Evolutionary conservation across 1,140 invertebrate species (phyloP).

Genomic region (Cherax quadricarinatus): DNA sequence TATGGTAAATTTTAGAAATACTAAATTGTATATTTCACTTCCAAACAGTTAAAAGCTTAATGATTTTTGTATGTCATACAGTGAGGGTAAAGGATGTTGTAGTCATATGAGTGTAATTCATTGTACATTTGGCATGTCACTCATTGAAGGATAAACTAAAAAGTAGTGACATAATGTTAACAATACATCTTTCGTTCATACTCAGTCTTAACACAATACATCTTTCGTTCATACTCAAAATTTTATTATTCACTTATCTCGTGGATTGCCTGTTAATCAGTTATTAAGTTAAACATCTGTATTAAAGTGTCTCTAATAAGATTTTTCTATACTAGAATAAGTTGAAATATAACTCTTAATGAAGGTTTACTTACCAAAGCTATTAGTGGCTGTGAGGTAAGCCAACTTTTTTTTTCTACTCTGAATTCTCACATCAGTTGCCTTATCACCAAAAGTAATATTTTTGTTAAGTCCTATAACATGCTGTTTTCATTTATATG

Average conservation of each 20-base stretch:
- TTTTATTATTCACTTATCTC: conserved; percentile 5
- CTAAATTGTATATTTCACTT: too few relatives aligned
- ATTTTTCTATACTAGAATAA: conserved; percentile 40
- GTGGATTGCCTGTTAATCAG: conserved; percentile 6
- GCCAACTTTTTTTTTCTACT: conserved; percentile 60
- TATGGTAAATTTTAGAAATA: too few relatives aligned
- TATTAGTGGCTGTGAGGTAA: conserved; percentile 65
- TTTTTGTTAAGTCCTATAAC: not conserved
- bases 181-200: too few relatives aligned
- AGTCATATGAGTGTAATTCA: too few relatives aligned
- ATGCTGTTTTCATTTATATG: conserved; percentile 31
- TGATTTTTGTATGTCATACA: too few relatives aligned
- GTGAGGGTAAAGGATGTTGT: too few relatives aligned
- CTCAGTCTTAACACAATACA: not conserved
- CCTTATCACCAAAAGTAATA: not conserved
- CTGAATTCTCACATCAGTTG: conserved; percentile 25
- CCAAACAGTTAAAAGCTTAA: too few relatives aligned
- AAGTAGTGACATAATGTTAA: too few relatives aligned
- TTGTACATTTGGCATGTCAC: too few relatives aligned
- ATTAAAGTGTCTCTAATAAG: conserved; percentile 17
- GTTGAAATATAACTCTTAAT: conserved; percentile 56
- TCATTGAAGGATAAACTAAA: too few relatives aligned
- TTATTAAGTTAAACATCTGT: not conserved
- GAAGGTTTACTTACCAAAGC: conserved; percentile 64
- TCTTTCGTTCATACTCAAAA: not conserved